Evolutionary conservation across 2,113 vertebrate species (phyloP).

Genomic region (Pseudorasbora parva): DNA sequence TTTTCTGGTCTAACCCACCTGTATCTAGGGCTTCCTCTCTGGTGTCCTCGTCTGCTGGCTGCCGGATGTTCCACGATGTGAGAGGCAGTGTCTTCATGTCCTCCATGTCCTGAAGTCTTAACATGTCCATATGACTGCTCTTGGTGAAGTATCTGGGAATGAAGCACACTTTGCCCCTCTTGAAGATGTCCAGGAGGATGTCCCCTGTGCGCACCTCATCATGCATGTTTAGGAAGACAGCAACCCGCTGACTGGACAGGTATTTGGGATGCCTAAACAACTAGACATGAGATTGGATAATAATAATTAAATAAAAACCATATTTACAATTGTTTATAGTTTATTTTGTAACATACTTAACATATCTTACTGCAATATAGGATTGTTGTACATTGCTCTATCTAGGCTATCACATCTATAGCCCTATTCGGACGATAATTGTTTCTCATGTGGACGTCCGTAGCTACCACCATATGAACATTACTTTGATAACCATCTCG

Average conservation of each 20-base stretch:
- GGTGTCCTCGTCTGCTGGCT: slow-evolving; percentile 80
- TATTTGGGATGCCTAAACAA: slow-evolving; percentile 85
- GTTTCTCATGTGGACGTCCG: too few relatives aligned
- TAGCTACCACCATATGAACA: too few relatives aligned
- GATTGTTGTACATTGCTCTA: background rate
- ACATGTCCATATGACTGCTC: slow-evolving; percentile 93
- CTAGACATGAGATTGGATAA: slow-evolving; percentile 64
- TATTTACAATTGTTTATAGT: background rate
- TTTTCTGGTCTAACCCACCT: slow-evolving; percentile 68
- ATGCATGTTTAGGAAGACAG: slow-evolving; percentile 90
- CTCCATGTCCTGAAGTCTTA: slow-evolving; percentile 78
- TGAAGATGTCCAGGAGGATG: slow-evolving; percentile 86
- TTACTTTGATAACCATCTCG: too few relatives aligned
- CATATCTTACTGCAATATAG: background rate
- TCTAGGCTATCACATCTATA: too few relatives aligned
- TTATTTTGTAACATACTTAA: background rate
- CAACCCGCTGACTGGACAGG: slow-evolving; percentile 79
- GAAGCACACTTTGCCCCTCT: slow-evolving; percentile 86
- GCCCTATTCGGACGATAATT: too few relatives aligned
- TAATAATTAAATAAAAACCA: background rate
- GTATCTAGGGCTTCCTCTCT: slow-evolving; percentile 86
- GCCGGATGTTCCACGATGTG: slow-evolving; percentile 91
- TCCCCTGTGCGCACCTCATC: slow-evolving; percentile 89
- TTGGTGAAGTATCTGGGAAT: slow-evolving; percentile 84
- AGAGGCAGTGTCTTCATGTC: slow-evolving; percentile 83